Evolutionary conservation across 2,113 vertebrate genomes (phyloP).

Genomic region (Asarcornis scutulata): DNA sequence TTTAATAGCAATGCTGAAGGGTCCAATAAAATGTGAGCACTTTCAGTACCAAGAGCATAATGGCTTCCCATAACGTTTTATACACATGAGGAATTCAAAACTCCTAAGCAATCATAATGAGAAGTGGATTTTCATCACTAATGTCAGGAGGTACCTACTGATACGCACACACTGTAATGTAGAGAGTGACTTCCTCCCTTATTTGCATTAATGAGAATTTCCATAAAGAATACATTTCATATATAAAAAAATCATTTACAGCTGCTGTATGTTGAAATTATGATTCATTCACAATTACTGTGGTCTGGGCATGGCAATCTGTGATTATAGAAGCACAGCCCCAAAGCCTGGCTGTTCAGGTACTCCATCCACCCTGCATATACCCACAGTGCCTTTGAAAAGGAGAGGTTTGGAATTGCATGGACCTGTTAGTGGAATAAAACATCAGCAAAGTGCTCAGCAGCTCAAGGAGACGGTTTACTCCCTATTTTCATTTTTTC

Average conservation of each 20-base stretch:
- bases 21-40: slow-evolving; percentile 68
- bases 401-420: neutral
- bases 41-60: slow-evolving; percentile 52
- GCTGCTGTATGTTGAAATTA: slow-evolving; percentile 31
- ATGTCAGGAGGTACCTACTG: slow-evolving; percentile 46
- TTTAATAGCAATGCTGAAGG: slow-evolving; percentile 64
- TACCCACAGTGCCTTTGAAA: neutral
- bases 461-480: slow-evolving; percentile 3
- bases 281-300: slow-evolving; percentile 27
- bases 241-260: slow-evolving; percentile 41
- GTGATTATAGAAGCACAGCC: neutral
- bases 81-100: slow-evolving; percentile 57
- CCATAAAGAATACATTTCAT: slow-evolving; percentile 55
- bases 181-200: slow-evolving; percentile 28
- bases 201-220: slow-evolving; percentile 69
- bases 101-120: slow-evolving; percentile 61
- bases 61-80: slow-evolving; percentile 66
- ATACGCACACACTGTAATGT: neutral
- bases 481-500: neutral
- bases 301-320: neutral
- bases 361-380: neutral
- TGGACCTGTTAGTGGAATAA: neutral
- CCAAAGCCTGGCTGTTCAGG: neutral
- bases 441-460: slow-evolving; percentile 1
- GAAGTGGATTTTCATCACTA: slow-evolving; percentile 59